Percentiles rank a stretch among this genome's conserved stretches.
Evolutionary conservation across 2,113 vertebrate species (phyloP).

Genomic region (Pomatorhinus ruficollis): DNA sequence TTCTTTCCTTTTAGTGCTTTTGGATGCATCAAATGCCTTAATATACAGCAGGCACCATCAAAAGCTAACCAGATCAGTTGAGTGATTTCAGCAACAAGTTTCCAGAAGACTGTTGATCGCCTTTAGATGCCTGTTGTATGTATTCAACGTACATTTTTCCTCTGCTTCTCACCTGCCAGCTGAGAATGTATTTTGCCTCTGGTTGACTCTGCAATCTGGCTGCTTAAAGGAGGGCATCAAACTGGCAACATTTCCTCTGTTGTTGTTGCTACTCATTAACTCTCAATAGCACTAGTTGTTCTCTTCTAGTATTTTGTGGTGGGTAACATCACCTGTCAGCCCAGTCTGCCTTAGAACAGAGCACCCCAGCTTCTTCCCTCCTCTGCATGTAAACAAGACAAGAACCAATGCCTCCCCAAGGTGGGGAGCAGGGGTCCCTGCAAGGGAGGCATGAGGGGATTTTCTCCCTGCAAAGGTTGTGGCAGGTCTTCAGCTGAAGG

Average conservation of each 20-base stretch:
- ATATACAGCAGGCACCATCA: not conserved
- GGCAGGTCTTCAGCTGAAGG: not conserved
- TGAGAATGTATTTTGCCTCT: not conserved
- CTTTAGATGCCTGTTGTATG: not conserved
- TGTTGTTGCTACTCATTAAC: not conserved
- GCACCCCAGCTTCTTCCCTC: not conserved
- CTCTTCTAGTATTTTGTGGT: not conserved
- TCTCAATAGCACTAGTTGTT: not conserved
- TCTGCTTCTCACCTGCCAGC: not conserved
- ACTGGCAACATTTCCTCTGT: fast-evolving
- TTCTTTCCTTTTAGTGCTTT: conserved; percentile 8
- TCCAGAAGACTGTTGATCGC: not conserved
- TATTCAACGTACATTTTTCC: not conserved
- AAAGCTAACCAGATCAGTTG: not conserved
- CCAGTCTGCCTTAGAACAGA: not conserved
- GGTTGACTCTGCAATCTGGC: not conserved
- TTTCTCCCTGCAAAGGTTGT: not conserved
- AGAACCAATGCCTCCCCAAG: not conserved
- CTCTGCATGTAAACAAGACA: fast-evolving
- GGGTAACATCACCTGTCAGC: not conserved
- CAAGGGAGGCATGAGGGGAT: not conserved
- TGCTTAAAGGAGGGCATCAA: not conserved
- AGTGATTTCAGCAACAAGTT: conserved; percentile 10
- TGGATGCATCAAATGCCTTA: not conserved
- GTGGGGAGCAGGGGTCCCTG: not conserved